Conservation (phyloP, 2,797 vertebrate species). For the Choloepus didactylus region DNA sequence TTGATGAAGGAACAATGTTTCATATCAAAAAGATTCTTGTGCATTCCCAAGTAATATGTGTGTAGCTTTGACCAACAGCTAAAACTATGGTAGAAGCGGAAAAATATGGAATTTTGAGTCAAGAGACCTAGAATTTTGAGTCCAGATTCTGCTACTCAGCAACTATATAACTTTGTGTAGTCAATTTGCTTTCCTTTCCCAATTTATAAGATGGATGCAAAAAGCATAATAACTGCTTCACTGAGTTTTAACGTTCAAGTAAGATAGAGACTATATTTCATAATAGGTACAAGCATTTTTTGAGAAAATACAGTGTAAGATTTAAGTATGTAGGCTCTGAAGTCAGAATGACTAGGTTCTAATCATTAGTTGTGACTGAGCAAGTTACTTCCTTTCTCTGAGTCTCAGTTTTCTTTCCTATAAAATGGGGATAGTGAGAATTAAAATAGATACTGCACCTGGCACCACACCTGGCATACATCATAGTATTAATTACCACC, state of each 20-base stretch:
- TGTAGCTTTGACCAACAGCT: background rate
- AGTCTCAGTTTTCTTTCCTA: conserved; percentile 42
- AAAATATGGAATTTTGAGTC: background rate
- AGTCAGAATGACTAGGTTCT: conserved; percentile 28
- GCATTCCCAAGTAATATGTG: conserved; percentile 38
- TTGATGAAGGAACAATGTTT: conserved; percentile 48
- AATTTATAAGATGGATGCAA: conserved; percentile 27
- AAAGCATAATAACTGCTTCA: conserved; percentile 36
- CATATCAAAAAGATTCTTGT: conserved; percentile 38
- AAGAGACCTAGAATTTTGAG: background rate
- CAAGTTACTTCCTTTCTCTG: background rate
- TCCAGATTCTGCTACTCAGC: conserved; percentile 25
- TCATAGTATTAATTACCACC: conserved; percentile 2
- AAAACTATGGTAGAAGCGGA: background rate
- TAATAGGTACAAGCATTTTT: conserved; percentile 41
- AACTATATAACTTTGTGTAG: conserved; percentile 23
- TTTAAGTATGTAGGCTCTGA: conserved; percentile 55
- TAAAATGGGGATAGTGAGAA: conserved; percentile 47
- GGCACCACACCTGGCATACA: conserved; percentile 20
- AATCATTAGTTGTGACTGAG: conserved; percentile 28
- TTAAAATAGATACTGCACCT: background rate
- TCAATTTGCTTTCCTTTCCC: conserved; percentile 55
- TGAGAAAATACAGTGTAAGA: conserved; percentile 19
- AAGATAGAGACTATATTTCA: conserved; percentile 26
- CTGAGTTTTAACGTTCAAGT: conserved; percentile 47